phyloP scores from a whole-genome alignment of 2,113 vertebrate genomes.

The Promerops cafer region DNA sequence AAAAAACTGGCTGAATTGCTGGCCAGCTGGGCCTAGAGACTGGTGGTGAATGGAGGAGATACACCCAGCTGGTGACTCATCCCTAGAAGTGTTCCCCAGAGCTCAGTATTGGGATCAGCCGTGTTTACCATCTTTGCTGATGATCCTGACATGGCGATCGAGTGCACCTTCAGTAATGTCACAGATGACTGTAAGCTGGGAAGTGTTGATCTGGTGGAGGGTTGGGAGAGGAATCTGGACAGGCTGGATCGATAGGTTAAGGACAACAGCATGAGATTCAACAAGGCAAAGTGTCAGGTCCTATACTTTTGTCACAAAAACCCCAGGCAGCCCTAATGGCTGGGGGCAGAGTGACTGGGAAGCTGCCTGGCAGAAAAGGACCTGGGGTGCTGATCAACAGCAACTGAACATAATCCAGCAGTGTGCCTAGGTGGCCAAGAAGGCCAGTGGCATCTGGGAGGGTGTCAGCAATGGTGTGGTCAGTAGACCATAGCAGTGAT shows the following conservation, averaged over 20 bases:
- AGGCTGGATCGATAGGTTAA: not conserved
- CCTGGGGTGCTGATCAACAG: not conserved
- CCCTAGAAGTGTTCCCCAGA: not conserved
- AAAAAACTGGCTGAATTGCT: not conserved
- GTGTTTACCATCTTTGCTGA: not conserved
- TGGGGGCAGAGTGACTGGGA: not conserved
- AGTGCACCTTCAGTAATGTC: not conserved
- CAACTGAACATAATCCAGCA: not conserved
- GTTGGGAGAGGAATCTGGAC: not conserved
- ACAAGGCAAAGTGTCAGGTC: not conserved
- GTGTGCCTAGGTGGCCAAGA: not conserved
- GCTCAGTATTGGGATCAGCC: not conserved
- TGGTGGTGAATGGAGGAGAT: not conserved
- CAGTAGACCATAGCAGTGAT: not conserved
- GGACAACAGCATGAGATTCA: not conserved
- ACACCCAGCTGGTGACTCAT: not conserved
- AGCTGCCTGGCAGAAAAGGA: not conserved
- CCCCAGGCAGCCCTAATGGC: not conserved
- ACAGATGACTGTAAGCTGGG: not conserved
- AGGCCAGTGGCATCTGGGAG: not conserved
- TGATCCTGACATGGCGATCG: accelerated
- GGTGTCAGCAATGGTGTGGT: not conserved
- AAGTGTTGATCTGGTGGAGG: not conserved
- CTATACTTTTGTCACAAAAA: not conserved
- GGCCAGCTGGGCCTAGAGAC: not conserved